Conservation (phyloP, 2,797 vertebrate species). For the Hemibagrus guttatus region DNA sequence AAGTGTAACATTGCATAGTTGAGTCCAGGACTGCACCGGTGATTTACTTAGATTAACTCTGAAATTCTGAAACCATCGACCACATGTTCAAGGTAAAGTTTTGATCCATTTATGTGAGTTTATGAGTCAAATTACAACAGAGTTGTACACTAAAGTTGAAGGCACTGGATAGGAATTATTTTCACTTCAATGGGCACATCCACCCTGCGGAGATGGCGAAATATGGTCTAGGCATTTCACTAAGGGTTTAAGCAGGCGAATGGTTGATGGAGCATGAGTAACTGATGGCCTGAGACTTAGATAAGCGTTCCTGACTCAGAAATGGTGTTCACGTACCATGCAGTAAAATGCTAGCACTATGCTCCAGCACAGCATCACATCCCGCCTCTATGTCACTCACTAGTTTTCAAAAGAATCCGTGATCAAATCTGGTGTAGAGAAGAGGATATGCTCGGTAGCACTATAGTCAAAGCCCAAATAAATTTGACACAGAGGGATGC, state of each 20-base stretch:
- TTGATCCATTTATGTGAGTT: not conserved
- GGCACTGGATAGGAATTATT: constrained; percentile 13
- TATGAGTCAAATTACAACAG: constrained; percentile 34
- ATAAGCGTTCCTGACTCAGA: constrained; percentile 72
- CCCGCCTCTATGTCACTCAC: constrained; percentile 68
- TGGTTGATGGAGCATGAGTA: constrained; percentile 57
- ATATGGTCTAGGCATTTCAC: constrained; percentile 26
- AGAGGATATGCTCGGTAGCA: constrained; percentile 44
- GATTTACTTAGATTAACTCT: constrained; percentile 8
- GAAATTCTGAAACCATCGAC: not conserved
- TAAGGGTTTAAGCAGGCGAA: constrained; percentile 25
- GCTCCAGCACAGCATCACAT: constrained; percentile 59
- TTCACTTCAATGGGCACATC: constrained; percentile 5
- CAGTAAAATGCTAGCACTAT: constrained; percentile 67
- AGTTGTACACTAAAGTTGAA: constrained; percentile 25
- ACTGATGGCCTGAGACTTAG: constrained; percentile 72
- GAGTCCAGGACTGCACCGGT: not conserved
- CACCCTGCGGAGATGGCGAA: not conserved
- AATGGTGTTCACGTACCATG: constrained; percentile 74
- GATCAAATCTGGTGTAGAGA: constrained; percentile 51
- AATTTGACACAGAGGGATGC: constrained; percentile 22
- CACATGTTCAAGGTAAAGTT: constrained; percentile 7
- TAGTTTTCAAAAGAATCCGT: constrained; percentile 57
- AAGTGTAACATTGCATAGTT: not conserved
- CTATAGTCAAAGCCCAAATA: constrained; percentile 20